These are phyloP conservation scores for Tokudaia muenninki DNA, from an alignment of 2,797 vertebrate genomes.

Conservation along the genomic window DNA sequence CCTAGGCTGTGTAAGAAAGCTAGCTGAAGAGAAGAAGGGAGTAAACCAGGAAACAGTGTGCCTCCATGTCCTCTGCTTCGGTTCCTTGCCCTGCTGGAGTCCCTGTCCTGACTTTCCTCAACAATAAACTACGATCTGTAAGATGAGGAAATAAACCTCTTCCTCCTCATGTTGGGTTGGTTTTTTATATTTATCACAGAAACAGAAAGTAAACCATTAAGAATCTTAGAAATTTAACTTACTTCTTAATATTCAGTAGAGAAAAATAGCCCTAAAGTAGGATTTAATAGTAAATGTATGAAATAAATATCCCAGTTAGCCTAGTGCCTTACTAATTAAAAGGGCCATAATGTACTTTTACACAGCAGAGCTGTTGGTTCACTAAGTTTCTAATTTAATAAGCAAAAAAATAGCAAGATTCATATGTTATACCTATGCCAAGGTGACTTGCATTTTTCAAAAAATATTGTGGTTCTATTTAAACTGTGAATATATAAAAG, in stretches of 20 bases:
- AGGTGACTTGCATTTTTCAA: neutral
- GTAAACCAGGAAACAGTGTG: neutral
- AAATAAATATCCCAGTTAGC: neutral
- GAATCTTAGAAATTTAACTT: neutral
- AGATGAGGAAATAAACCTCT: no score
- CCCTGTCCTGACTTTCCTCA: no score
- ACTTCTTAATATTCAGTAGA: neutral
- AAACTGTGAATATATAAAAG: neutral
- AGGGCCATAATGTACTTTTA: neutral
- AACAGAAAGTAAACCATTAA: neutral
- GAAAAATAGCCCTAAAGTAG: neutral
- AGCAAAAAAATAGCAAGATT: neutral
- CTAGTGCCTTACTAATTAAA: neutral
- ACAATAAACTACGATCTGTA: neutral
- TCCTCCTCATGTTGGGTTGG: no score
- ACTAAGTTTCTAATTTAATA: slow-evolving; percentile 9
- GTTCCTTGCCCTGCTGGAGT: neutral
- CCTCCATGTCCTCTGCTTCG: neutral
- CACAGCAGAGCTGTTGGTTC: neutral
- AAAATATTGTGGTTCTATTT: neutral
- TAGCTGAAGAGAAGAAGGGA: neutral
- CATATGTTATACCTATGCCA: neutral
- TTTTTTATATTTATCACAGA: neutral
- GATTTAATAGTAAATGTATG: neutral
- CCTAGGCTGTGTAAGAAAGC: neutral